Base-by-base conservation (phyloP, 2,113 vertebrate species). In the Cygnus atratus region DNA sequence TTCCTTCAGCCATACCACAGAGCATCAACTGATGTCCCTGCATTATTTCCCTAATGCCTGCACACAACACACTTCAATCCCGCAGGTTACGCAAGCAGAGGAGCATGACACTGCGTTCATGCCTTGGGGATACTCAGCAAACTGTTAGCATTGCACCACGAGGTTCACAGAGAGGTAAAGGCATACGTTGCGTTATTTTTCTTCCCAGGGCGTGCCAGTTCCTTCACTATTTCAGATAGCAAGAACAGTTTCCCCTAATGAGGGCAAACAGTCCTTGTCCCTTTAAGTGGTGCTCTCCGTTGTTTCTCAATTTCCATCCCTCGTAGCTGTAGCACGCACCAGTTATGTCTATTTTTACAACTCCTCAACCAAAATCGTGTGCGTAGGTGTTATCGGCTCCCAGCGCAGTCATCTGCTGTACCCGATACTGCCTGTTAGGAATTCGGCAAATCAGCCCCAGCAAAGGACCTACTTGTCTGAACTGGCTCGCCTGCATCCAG, bases 151-250 rank as follows among this genome's bases (percentile, higher is more conserved):
- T 41, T 72, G 62, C 48, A 41, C 72, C 80, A 71, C 55, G 74
- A 67, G 33, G 83, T 37, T 92, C 88, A 92, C 15, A 76, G 76
- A 67, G 35, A 86, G 62, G 61, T 70, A 84, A 82, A 78, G 73
- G 43, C 5, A 0, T 9, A 65, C 46, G 18, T 0, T 68, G 43
- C 10, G 37, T 41, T 12, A 50, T 54, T 80, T 11, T 28, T 26
- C 9, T 3, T 26, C 18, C 37, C 25, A 81, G 15, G 48, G 55
- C 24, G 20, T 19, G 62, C 12, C 37, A 71, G 28, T 18, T 88
- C n/a, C 35, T 84, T n/a, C 89, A 48, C 3, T 66, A 89, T 17
- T 92, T 13, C 43, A 67, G 31, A 7, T 9, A 67, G 67, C 16
- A 77, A 25, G 54, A 88, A 52, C 7, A 19, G 46, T 29, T 88